Base-by-base conservation (phyloP, 2,113 vertebrate genomes). In the Solea solea region DNA sequence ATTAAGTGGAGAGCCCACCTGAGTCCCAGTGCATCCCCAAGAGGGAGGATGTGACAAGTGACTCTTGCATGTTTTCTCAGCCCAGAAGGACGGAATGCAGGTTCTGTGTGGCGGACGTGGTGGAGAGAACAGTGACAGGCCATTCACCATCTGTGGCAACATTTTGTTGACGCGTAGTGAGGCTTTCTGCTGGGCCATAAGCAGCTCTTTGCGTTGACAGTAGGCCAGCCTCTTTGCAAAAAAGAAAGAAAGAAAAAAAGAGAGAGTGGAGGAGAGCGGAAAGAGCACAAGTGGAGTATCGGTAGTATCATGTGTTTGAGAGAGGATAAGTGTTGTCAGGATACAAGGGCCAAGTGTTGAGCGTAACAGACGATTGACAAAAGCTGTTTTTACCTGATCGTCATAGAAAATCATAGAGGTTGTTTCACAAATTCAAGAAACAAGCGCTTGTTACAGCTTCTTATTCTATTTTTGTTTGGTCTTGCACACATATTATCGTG, bases 131-230 rank as follows among this genome's bases (percentile, higher is more conserved):
- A 3, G 60, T 49, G 70, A 71, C 72, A 41, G 83, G 74, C 72
- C 63, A 28, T 53, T 83, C 44, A 50, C 70, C 86, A 80, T 84
- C 86, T 81, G 77, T 58, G 72, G 69, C 54, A 46, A 45, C 11
- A 8, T 57, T 62, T 78, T 10, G 4, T 58, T 66, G 69, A 81
- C 27, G 8, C 13, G 4, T 52, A 71, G 51, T 1, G 10, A 76
- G 72, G 46, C 69, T 85, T 85, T 82, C 77, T 85, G 73, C 62
- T 58, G 73, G 64, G 78, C 75, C 70, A 57, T 81, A 77, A 77
- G 81, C 62, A 81, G 57, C 62, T 81, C 51, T 56, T 86, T 21
- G 54, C 60, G 58, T 78, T 59, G 82, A 71, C 62, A 64, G 75
- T 40, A 51, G 53, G 74, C 73, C 67, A 21, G 56, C 50, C 67